Evolutionary conservation across 2,113 vertebrate species (phyloP), one percentile per base, ranked within the genome.

Genomic region (Psilopsiagon aymara): DNA sequence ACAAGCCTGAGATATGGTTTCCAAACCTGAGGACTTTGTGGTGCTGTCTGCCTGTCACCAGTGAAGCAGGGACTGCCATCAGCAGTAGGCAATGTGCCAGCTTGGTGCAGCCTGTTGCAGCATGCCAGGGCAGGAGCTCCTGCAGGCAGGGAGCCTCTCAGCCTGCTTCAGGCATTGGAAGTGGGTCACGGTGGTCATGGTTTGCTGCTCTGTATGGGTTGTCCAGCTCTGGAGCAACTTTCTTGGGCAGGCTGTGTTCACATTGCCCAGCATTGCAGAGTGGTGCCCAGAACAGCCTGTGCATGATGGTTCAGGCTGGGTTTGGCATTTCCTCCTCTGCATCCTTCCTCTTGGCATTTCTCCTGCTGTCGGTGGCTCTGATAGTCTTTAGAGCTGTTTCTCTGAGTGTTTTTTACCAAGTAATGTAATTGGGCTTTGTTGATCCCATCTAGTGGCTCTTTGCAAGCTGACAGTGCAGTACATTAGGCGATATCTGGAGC

Each of bases 1-100:
- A 19, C 0, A 3, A 81, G 80, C 12, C 24, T 77, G 41, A 27
- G 52, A 33, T 55, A 60, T 18, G 24, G 24, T 46, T 93, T 60
- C 68, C 13, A 10, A 41, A 60, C 17, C 28, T 8, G 51, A 71
- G 35, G 62, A 17, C 35, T 43, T 53, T 0, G 0, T 0, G 0
- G 12, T 64, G 49, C 77, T 46, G 29, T 14, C 76, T 63, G 52
- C 59, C 17, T 2, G 1, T 63, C 15, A 33, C 67, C 1, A 0
- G 20, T 15, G 33, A 39, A 91, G 67, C 41, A 10, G 33, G 47
- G 41, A 23, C 16, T 0, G 2, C 88, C 46, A 8, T 5, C 62
- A 57, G 64, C 82, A 53, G 44, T 2, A 29, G 71, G 66, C 66
- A 73, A 8, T 0, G 0, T 49, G 82, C 71, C 77, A 73, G 77